Evolutionary conservation across 2,113 vertebrate genomes (phyloP).

Genomic region (Isichthys henryi): DNA sequence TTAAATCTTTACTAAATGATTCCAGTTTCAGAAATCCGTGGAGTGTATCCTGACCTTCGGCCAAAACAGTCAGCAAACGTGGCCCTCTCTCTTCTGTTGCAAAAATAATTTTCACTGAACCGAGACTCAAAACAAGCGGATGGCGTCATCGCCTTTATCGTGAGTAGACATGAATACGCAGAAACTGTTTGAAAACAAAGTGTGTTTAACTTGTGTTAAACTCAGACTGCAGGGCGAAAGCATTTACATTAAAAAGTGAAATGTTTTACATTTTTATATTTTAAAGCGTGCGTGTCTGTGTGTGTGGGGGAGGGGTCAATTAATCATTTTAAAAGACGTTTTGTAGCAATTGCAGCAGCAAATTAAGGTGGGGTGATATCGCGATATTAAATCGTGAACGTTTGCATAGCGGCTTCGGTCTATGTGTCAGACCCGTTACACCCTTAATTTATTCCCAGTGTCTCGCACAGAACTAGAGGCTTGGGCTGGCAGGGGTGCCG

Average conservation of each 20-base stretch:
- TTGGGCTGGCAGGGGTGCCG: too few relatives aligned
- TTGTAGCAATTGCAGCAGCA: too few relatives aligned
- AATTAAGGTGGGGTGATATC: too few relatives aligned
- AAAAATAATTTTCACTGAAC: constrained; percentile 52
- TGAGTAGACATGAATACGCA: constrained; percentile 46
- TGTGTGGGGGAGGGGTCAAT: background rate
- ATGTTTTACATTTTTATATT: background rate
- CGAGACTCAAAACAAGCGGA: constrained; percentile 50
- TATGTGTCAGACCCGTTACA: too few relatives aligned
- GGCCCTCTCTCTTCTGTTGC: constrained; percentile 40
- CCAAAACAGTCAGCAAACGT: background rate
- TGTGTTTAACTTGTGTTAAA: background rate
- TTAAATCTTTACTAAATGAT: background rate
- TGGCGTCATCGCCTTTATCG: constrained; percentile 56
- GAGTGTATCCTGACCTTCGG: background rate
- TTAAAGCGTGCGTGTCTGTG: background rate
- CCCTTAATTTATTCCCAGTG: too few relatives aligned
- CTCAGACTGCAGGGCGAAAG: background rate
- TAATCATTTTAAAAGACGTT: background rate
- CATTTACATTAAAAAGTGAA: background rate
- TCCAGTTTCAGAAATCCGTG: background rate
- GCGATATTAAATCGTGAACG: too few relatives aligned
- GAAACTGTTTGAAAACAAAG: background rate
- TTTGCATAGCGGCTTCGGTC: too few relatives aligned
- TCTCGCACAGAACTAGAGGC: too few relatives aligned